These are phyloP conservation scores for Ceratotherium simum DNA, from an alignment of 2,113 vertebrate genomes.

Conservation along the genomic window DNA sequence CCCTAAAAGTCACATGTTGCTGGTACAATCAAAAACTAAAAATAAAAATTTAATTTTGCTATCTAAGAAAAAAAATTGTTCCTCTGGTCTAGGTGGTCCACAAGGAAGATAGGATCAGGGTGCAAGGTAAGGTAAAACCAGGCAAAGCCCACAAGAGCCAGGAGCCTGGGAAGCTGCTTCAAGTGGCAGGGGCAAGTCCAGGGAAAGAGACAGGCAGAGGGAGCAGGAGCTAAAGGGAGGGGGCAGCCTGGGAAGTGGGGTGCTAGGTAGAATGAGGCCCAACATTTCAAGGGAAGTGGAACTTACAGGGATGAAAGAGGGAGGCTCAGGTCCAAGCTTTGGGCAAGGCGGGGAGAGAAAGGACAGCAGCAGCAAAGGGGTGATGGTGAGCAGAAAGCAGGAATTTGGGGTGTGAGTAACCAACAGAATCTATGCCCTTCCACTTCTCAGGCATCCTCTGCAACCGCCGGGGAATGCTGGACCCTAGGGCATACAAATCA, in stretches of 20 bases:
- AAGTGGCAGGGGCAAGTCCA: neutral
- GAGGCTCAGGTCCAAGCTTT: neutral
- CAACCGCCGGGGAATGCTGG: fast-evolving
- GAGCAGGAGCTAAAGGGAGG: neutral
- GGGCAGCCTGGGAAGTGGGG: neutral
- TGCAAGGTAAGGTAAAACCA: neutral
- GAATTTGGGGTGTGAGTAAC: neutral
- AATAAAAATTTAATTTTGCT: neutral
- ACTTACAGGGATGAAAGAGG: neutral
- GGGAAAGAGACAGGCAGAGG: neutral
- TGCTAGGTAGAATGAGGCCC: neutral
- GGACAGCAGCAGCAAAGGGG: neutral
- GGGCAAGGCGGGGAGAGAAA: neutral
- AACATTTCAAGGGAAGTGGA: neutral
- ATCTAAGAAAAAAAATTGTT: neutral
- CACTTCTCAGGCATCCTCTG: neutral
- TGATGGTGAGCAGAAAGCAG: no score
- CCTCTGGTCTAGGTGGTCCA: neutral
- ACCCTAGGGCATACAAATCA: fast-evolving
- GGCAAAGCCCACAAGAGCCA: neutral
- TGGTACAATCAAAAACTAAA: neutral
- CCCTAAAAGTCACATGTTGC: neutral
- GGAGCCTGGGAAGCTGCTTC: neutral
- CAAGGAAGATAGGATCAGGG: neutral
- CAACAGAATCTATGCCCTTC: neutral